Conservation (phyloP, 2,797 vertebrate genomes). For the Atherinosoma microstoma region DNA sequence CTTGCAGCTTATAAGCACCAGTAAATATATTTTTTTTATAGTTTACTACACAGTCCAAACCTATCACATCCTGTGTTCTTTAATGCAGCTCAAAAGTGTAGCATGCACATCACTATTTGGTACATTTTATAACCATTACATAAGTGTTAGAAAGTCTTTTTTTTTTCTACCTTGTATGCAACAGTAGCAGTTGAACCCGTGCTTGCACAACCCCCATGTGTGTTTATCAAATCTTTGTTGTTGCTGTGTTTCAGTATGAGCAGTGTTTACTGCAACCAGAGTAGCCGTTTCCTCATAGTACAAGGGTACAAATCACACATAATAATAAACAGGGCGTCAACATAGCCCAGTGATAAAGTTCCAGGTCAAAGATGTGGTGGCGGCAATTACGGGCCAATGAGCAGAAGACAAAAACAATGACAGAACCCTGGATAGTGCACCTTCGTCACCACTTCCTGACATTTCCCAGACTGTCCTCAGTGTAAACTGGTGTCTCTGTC, state of each 20-base stretch:
- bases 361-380: conserved; percentile 13
- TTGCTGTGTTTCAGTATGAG: conserved; percentile 46
- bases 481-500: conserved; percentile 39
- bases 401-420: conserved; percentile 13
- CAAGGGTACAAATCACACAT: conserved; percentile 58
- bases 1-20: conserved; percentile 6
- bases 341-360: conserved; percentile 57
- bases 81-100: conserved; percentile 1
- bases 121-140: conserved; percentile 11
- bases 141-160: conserved; percentile 12
- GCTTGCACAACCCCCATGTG: conserved; percentile 39
- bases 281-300: conserved; percentile 60
- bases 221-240: conserved; percentile 51
- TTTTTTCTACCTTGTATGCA: conserved; percentile 4
- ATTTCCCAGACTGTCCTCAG: conserved; percentile 56
- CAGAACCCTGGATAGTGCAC: conserved; percentile 19
- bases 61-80: background rate
- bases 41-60: conserved; percentile 6
- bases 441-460: conserved; percentile 35
- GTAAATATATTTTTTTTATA: background rate
- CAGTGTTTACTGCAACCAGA: conserved; percentile 68
- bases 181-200: conserved; percentile 6
- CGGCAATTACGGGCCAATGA: conserved; percentile 15
- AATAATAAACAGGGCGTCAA: conserved; percentile 60
- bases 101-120: conserved; percentile 15